A percentile compares a stretch with the other conserved stretches of the same genome.
Evolutionary conservation across 2,888 invertebrate species (phyloP).

Genomic region (Brenthis hecate): DNA sequence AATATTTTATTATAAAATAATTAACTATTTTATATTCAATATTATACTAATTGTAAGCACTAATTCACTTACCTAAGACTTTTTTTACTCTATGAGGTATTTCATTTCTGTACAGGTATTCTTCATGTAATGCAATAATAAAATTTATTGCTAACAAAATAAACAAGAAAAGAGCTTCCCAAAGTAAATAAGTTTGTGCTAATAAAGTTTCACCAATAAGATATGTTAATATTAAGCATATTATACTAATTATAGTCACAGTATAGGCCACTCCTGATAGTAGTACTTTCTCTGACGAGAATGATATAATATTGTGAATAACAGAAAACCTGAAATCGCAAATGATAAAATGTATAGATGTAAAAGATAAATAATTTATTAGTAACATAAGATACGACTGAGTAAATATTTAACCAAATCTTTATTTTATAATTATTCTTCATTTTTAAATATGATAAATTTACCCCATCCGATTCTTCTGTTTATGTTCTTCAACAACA

Average conservation of each 20-base stretch:
- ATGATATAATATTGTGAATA: conserved; percentile 68
- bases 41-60: background rate
- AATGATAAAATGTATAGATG: conserved; percentile 10
- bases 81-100: conserved; percentile 78
- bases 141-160: conserved; percentile 70
- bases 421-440: no score
- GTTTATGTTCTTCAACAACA: conserved; percentile 84
- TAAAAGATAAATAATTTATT: background rate
- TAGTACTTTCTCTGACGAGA: conserved; percentile 73
- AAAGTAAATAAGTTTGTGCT: conserved; percentile 67
- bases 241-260: conserved; percentile 66
- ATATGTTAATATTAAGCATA: conserved; percentile 69
- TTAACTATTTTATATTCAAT: background rate
- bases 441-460: no score
- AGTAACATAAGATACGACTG: background rate
- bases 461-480: conserved; percentile 76
- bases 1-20: conserved; percentile 1
- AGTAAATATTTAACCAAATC: no score
- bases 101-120: conserved; percentile 77
- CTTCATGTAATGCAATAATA: conserved; percentile 73
- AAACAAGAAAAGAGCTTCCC: conserved; percentile 73
- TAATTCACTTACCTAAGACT: conserved; percentile 66
- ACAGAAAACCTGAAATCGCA: conserved; percentile 62
- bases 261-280: conserved; percentile 74
- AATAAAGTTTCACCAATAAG: conserved; percentile 67